Base-by-base conservation (phyloP, 2,888 invertebrate species). In the Athalia cordata region DNA sequence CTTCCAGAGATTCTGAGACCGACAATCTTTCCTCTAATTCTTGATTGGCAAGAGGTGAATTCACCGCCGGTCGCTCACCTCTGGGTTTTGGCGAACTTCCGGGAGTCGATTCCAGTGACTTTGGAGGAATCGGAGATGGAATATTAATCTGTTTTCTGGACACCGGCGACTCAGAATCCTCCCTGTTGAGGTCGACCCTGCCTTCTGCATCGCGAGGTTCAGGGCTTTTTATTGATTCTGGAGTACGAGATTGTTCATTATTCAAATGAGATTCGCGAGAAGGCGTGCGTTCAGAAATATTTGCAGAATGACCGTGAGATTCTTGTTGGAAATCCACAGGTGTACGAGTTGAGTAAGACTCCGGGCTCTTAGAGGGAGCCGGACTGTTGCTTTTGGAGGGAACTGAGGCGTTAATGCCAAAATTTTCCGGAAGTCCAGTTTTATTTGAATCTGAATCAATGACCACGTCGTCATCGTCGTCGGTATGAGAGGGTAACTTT, bases 1-100 rank as follows among this genome's bases (percentile, higher is more conserved):
- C n/a, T 64, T 78, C 65, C 50, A 74, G 45, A 0, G 82, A 81
- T 7, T 67, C 83, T 3, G 83, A 78, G 0, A 78, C 68, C 7
- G 81, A 78, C 0, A 83, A 74, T 57, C 81, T 81, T 1, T 68
- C 77, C 4, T 75, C 55, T 49, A 59, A 45, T 76, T 78, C 72
- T 55, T 72, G 52, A 65, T 3, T 75, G 62, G n/a, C 59, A 75
- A 11, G 81, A 70, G 43, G 72, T 11, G 72, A 13, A 57, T 55
- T 50, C 29, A 55, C 29, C 4, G 43, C 9, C 11, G 9, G 11
- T 29, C 50, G 15, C 9, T 68, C 67, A 7, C 57, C 59, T 7
- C 59, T n/a, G 1, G 65, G 66, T 45, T 77, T 55, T 8, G 76
- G 65, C 43, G 65, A 76, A 15, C 65, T 76, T 43, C 45, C 70